Percentiles rank a stretch among this genome's conserved stretches.
Evolutionary conservation across 2,888 invertebrate genomes (phyloP).

Genomic region (Agriopis leucophaearia): DNA sequence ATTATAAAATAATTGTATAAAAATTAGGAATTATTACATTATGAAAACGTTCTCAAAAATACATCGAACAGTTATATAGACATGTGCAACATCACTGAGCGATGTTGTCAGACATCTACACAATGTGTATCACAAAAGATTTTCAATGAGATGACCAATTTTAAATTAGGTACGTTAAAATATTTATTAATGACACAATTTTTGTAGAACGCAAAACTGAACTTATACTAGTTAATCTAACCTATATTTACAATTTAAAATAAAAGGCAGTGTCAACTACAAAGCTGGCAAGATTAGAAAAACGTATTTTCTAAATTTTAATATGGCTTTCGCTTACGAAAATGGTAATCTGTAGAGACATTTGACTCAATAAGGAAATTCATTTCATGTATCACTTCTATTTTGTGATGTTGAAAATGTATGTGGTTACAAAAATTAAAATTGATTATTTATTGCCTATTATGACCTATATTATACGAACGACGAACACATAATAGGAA

Average conservation of each 20-base stretch:
- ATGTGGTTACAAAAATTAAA: constrained; percentile 19
- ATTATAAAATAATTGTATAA: constrained; percentile 31
- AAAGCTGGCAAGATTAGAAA: constrained; percentile 85
- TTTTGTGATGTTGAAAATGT: constrained; percentile 41
- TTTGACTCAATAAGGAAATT: constrained; percentile 35
- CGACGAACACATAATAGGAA: constrained; percentile 73
- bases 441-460: constrained; percentile 44
- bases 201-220: constrained; percentile 25
- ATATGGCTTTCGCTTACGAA: constrained; percentile 82
- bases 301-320: constrained; percentile 80
- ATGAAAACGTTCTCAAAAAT: constrained; percentile 41
- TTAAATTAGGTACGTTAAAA: constrained; percentile 6
- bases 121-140: constrained; percentile 59
- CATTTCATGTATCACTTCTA: constrained; percentile 33
- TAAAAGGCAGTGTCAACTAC: constrained; percentile 82
- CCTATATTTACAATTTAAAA: constrained; percentile 80
- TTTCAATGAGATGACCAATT: constrained; percentile 33
- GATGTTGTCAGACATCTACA: constrained; percentile 84
- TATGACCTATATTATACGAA: constrained; percentile 58
- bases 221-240: constrained; percentile 43
- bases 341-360: constrained; percentile 61
- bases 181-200: constrained; percentile 26
- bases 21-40: constrained; percentile 31
- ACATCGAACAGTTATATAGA: constrained; percentile 72
- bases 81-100: constrained; percentile 83